Evolutionary conservation across 2,113 vertebrate genomes (phyloP).

Genomic region (Megatriorchis doriae): DNA sequence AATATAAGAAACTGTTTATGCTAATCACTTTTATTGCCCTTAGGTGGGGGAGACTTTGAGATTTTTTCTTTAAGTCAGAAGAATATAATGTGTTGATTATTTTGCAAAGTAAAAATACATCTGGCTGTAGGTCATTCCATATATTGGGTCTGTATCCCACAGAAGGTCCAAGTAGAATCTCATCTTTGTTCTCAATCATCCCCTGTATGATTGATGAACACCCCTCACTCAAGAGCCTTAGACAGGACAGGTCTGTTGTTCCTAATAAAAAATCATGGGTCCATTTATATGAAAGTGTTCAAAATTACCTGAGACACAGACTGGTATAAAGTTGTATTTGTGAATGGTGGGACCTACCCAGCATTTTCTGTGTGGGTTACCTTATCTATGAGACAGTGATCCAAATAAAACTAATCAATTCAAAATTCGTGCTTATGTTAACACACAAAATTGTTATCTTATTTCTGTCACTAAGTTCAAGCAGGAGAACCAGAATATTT

Average conservation of each 20-base stretch:
- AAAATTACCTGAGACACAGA: not conserved
- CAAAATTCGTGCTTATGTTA: not conserved
- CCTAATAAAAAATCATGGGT: not conserved
- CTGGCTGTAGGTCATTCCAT: not conserved
- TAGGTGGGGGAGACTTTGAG: not conserved
- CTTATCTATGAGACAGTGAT: not conserved
- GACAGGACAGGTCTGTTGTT: not conserved
- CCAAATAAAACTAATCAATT: not conserved
- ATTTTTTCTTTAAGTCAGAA: not conserved
- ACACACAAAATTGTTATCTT: constrained; percentile 31
- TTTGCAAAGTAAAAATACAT: not conserved
- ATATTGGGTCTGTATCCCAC: not conserved
- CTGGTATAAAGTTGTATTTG: not conserved
- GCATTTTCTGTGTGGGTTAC: not conserved
- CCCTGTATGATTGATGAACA: not conserved
- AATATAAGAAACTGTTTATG: not conserved
- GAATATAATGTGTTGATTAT: not conserved
- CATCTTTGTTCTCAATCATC: not conserved
- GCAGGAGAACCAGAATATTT: constrained; percentile 92
- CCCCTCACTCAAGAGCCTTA: not conserved
- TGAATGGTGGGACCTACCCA: not conserved
- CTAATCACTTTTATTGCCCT: not conserved
- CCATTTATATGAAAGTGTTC: not conserved
- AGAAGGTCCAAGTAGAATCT: not conserved
- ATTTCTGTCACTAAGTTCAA: constrained; percentile 73